Evolutionary conservation across 2,888 invertebrate genomes (phyloP).

Genomic region (Acrobasis suavella): DNA sequence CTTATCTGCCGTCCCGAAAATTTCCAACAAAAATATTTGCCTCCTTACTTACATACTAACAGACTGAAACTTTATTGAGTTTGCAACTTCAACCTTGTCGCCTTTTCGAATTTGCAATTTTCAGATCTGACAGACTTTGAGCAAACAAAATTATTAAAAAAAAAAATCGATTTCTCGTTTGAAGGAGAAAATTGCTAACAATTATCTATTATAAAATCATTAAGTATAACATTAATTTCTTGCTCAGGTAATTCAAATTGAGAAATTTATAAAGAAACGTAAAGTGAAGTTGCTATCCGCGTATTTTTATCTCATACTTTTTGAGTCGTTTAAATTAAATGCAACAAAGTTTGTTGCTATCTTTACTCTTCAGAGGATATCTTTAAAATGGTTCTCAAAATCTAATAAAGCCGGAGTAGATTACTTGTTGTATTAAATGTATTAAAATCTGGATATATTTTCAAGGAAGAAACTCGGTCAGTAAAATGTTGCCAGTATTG

Average conservation of each 20-base stretch:
- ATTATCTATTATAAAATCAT: not conserved
- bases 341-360: too few relatives aligned
- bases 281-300: too few relatives aligned
- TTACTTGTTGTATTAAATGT: too few relatives aligned
- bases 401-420: too few relatives aligned
- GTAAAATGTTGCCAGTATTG: not conserved
- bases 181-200: not conserved
- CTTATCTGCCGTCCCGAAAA: conserved; percentile 36
- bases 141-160: not conserved
- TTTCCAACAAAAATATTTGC: conserved; percentile 31
- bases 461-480: not conserved
- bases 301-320: too few relatives aligned
- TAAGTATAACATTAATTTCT: not conserved
- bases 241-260: not conserved
- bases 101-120: conserved; percentile 20
- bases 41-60: conserved; percentile 26
- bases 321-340: too few relatives aligned
- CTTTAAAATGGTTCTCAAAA: too few relatives aligned
- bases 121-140: not conserved
- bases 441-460: too few relatives aligned
- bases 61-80: conserved; percentile 22
- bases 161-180: not conserved
- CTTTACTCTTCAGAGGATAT: too few relatives aligned
- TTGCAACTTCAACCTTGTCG: conserved; percentile 18
- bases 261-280: too few relatives aligned